Conservation (phyloP, 2,113 vertebrate species). For the Calonectris borealis region DNA sequence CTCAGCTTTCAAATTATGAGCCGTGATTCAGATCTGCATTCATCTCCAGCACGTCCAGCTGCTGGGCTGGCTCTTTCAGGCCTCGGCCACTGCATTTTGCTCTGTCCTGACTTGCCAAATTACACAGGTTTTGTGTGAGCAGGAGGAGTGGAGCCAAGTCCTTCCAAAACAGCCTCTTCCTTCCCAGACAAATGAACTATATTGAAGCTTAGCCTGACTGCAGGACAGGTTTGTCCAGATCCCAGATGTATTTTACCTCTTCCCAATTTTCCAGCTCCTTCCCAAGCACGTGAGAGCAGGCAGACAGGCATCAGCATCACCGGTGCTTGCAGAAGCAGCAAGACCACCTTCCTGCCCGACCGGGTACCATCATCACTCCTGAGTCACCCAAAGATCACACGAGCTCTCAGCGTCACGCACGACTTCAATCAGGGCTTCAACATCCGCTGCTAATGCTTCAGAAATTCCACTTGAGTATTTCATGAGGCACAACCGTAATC, state of each 20-base stretch:
- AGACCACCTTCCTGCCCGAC: background rate
- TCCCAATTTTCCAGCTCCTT: background rate
- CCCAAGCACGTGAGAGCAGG: background rate
- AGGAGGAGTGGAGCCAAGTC: background rate
- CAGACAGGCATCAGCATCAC: background rate
- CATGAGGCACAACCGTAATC: fast-evolving
- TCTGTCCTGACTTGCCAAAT: background rate
- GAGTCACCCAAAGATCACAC: background rate
- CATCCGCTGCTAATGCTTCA: background rate
- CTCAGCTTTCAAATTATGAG: background rate
- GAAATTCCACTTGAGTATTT: background rate
- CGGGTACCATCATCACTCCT: fast-evolving
- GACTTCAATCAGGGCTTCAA: background rate
- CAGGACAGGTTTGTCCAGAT: background rate
- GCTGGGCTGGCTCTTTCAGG: background rate
- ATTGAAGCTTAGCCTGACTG: background rate
- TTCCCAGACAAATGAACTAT: background rate
- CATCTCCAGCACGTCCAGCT: background rate
- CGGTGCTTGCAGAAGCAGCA: background rate
- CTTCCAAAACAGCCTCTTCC: background rate
- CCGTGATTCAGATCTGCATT: background rate
- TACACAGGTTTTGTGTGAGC: background rate
- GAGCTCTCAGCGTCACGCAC: background rate
- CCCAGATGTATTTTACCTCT: background rate
- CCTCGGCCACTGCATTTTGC: background rate